Conservation (phyloP, 2,113 vertebrate species). For the Pseudois nayaur region DNA sequence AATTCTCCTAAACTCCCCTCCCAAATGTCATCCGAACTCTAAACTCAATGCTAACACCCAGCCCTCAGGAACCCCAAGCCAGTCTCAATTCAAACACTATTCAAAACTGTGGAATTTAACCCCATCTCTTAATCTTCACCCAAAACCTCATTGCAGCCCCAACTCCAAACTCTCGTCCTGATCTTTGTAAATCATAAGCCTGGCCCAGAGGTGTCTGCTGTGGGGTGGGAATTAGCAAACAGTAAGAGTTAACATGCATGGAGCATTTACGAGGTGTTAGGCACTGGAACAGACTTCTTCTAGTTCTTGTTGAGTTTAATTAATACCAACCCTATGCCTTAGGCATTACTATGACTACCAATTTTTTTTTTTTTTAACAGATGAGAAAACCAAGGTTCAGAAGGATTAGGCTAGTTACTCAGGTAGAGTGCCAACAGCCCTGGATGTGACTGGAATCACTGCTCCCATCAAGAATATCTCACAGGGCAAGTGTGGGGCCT, state of each 20-base stretch:
- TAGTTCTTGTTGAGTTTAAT: not conserved
- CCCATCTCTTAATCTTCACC: not conserved
- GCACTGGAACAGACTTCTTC: not conserved
- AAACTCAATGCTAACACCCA: not conserved
- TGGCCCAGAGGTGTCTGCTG: not conserved
- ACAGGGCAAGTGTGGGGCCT: not conserved
- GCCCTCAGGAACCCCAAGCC: not conserved
- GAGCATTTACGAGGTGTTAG: not conserved
- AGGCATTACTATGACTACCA: not conserved
- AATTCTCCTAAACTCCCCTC: not conserved
- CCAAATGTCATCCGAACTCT: not conserved
- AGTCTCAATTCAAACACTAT: not conserved
- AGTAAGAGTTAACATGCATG: not conserved
- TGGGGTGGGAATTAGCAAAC: not conserved
- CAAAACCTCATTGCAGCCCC: not conserved
- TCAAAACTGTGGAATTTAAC: not conserved
- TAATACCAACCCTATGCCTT: not conserved
- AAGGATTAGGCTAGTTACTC: not conserved
- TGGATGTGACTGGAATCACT: not conserved
- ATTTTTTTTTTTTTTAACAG: not conserved
- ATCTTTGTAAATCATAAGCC: not conserved
- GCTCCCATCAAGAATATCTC: not conserved
- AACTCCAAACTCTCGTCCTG: not conserved
- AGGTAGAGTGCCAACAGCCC: not conserved
- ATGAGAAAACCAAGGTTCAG: not conserved